These are phyloP conservation scores for Flabesymbios commensalis DNA, from an alignment of 2,888 invertebrate genomes.

Conservation along the genomic window DNA sequence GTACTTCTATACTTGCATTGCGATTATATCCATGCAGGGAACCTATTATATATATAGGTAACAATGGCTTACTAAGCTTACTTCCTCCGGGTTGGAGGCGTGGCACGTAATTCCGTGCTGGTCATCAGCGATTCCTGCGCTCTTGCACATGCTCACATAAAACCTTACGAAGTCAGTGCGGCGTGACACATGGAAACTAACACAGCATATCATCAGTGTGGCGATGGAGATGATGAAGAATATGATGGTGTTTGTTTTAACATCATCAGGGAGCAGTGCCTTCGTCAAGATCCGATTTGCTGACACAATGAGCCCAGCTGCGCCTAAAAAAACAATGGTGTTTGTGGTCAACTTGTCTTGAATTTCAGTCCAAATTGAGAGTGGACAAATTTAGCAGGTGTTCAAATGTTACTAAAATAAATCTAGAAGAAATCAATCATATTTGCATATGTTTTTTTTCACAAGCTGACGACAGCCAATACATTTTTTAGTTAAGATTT, in stretches of 20 bases:
- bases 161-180: conserved; percentile 82
- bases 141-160: conserved; percentile 73
- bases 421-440: too few relatives aligned
- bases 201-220: conserved; percentile 76
- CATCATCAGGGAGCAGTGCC: conserved; percentile 74
- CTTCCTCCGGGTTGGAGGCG: conserved; percentile 76
- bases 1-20: too few relatives aligned
- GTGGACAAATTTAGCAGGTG: neutral
- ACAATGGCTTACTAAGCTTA: conserved; percentile 72
- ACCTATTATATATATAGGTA: too few relatives aligned
- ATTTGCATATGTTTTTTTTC: too few relatives aligned
- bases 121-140: conserved; percentile 52
- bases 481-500: too few relatives aligned
- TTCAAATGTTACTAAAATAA: too few relatives aligned
- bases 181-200: conserved; percentile 77
- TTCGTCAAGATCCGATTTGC: conserved; percentile 83
- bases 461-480: too few relatives aligned
- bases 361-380: neutral
- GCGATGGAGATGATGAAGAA: conserved; percentile 83
- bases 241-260: conserved; percentile 78
- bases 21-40: too few relatives aligned
- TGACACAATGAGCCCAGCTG: conserved; percentile 85
- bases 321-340: conserved; percentile 67
- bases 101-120: conserved; percentile 76
- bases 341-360: neutral